Percentiles rank a stretch among this genome's conserved stretches.
Evolutionary conservation across 2,113 vertebrate genomes (phyloP).

Genomic region (Rhinichthys klamathensis): DNA sequence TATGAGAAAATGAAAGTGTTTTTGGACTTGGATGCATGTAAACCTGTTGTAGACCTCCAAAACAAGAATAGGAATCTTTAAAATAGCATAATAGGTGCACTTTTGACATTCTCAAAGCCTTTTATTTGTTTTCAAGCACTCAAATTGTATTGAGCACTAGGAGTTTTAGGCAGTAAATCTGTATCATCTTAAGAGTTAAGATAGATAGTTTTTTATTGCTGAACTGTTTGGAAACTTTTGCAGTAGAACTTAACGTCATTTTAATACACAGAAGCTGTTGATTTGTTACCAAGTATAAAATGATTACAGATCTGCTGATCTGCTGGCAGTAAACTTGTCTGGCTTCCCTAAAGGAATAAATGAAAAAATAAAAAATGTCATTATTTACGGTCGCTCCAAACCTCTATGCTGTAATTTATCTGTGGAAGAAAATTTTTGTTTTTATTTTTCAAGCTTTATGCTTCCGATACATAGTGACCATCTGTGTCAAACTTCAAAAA

Average conservation of each 20-base stretch:
- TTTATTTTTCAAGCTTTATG: too few relatives aligned
- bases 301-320: neutral
- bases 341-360: neutral
- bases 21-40: too few relatives aligned
- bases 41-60: too few relatives aligned
- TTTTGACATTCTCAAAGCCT: neutral
- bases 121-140: neutral
- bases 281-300: conserved; percentile 12
- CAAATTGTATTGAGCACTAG: neutral
- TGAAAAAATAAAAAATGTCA: neutral
- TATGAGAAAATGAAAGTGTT: too few relatives aligned
- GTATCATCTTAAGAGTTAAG: neutral
- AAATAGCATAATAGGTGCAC: too few relatives aligned
- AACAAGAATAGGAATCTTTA: too few relatives aligned
- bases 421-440: neutral
- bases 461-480: neutral
- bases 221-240: neutral
- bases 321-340: neutral
- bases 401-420: neutral
- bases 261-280: conserved; percentile 11
- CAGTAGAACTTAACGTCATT: neutral
- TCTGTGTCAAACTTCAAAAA: neutral
- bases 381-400: neutral
- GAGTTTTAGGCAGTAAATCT: neutral
- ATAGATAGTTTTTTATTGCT: neutral